Conservation (phyloP, 2,797 vertebrate species). For the Poecile montanus region DNA sequence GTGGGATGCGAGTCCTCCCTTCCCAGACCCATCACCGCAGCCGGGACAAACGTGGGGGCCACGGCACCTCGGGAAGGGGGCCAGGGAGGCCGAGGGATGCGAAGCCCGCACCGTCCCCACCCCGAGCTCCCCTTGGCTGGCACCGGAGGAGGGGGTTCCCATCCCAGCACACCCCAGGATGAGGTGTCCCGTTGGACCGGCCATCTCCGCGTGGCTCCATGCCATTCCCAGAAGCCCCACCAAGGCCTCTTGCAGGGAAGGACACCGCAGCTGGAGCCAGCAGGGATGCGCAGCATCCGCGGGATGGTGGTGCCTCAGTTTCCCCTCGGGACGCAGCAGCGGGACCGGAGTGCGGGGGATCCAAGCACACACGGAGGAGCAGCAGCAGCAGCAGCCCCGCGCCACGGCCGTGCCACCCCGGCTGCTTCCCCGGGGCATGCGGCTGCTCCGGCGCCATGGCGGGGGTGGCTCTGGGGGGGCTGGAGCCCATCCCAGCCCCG, state of each 20-base stretch:
- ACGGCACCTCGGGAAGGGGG: background rate
- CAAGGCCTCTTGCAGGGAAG: background rate
- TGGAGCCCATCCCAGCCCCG: constrained; percentile 15
- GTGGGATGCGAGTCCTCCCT: background rate
- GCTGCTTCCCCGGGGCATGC: background rate
- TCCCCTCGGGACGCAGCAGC: background rate
- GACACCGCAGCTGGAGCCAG: background rate
- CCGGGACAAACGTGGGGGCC: background rate
- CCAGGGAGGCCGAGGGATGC: background rate
- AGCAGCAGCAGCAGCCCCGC: background rate
- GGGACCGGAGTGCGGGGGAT: accelerated
- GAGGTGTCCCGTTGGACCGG: accelerated
- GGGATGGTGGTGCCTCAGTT: background rate
- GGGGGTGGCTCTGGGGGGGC: constrained; percentile 44
- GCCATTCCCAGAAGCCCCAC: background rate
- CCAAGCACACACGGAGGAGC: accelerated
- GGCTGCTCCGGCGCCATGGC: background rate
- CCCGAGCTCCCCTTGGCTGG: accelerated
- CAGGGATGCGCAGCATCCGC: background rate
- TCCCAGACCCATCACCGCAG: background rate
- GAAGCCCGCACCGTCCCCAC: background rate
- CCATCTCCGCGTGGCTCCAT: background rate
- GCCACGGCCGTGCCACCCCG: accelerated
- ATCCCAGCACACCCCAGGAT: accelerated
- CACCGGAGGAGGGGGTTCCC: background rate